phyloP scores from a whole-genome alignment of 2,888 invertebrate species.

The Mythimna impura region DNA sequence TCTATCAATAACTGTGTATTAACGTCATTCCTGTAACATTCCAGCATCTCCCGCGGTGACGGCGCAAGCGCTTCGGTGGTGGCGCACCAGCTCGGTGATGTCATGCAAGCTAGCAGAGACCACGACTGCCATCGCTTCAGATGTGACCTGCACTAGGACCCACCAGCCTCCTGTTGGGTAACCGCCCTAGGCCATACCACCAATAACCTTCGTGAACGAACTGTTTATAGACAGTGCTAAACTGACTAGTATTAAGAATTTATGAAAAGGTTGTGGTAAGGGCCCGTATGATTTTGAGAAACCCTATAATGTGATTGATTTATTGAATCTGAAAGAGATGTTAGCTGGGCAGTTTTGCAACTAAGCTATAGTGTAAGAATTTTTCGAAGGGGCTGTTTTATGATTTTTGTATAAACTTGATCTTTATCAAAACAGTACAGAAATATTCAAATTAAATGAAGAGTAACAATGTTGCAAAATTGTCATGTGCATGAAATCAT shows the following conservation, averaged over 20 bases:
- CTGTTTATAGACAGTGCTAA: slow-evolving; percentile 27
- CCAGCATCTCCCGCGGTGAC: slow-evolving; percentile 92
- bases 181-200: slow-evolving; percentile 1
- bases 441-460: not conserved
- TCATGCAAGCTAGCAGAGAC: slow-evolving; percentile 93
- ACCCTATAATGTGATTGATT: slow-evolving; percentile 11
- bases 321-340: not conserved
- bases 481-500: not conserved
- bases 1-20: not conserved
- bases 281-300: not conserved
- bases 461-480: not conserved
- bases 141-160: slow-evolving; percentile 83
- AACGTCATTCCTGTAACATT: slow-evolving; percentile 66
- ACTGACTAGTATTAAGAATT: slow-evolving; percentile 28
- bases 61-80: slow-evolving; percentile 90
- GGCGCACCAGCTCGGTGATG: slow-evolving; percentile 93
- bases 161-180: not conserved
- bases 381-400: not conserved
- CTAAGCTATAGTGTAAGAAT: not conserved
- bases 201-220: slow-evolving; percentile 7
- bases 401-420: not conserved
- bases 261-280: not conserved
- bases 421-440: not conserved
- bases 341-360: not conserved
- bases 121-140: slow-evolving; percentile 92